Base-by-base conservation (phyloP, 2,888 invertebrate species). In the Lymantria monacha region DNA sequence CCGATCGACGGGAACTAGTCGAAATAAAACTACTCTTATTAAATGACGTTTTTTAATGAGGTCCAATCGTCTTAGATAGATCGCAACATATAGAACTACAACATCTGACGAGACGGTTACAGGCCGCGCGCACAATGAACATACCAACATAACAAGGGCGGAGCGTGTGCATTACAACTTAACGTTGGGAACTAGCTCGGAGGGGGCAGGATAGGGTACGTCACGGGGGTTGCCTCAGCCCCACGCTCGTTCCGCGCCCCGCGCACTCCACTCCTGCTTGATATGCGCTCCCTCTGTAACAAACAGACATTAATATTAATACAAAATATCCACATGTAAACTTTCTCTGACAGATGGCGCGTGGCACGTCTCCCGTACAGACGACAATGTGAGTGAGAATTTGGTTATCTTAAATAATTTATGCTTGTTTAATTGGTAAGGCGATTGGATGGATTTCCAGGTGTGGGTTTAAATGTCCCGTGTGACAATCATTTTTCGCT, bases 41-140 rank as follows among this genome's bases (percentile, higher is more conserved):
- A 83, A 84, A 83, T 79, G 80, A 88, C 80, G 85, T 69, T 76
- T 22, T 87, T 90, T 89, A 90, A 90, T 88, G 81, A 85, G 76
- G 82, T 86, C 79, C 81, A 87, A 79, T 74, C 81, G 78, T 81
- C 71, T 81, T 78, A 75, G 79, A 81, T 84, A 88, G 84, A 87
- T 54, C 30, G 37, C 38, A 22, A 49, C 41, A 49, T 22, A 22
- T 2, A 3, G 48, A 37, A 15, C 47, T 53, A 43, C 1, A 22
- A 22, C n/a, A 22, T 15, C 5, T 14, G 42, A 30, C 41, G 42
- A 3, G 30, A 11, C 30, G 3, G 7, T 15, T 15, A 14, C 22
- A 44, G 61, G 67, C 63, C 72, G 72, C 70, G 42, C 70, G 42
- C 71, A 72, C 63, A 79, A 83, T 87, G 88, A 84, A 89, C 89